Evolutionary conservation across 2,888 invertebrate species (phyloP).

Genomic region (Zonitis immaculata): DNA sequence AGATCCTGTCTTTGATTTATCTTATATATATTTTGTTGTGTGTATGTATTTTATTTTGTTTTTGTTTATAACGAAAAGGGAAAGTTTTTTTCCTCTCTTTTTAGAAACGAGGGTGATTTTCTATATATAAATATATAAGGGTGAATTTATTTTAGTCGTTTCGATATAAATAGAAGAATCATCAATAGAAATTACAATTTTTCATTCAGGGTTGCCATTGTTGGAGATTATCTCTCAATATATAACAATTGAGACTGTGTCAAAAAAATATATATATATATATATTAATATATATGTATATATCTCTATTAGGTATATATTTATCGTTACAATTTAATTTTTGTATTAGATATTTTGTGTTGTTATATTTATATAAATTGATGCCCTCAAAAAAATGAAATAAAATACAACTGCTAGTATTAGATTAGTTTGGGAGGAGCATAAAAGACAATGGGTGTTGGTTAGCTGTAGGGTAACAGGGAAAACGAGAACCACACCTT

Average conservation of each 20-base stretch:
- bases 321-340: too few relatives aligned
- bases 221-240: not conserved
- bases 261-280: not conserved
- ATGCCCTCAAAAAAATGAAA: not conserved
- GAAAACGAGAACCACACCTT: conserved; percentile 40
- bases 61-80: too few relatives aligned
- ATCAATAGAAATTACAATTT: not conserved
- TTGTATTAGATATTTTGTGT: not conserved
- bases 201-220: not conserved
- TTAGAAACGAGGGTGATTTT: not conserved
- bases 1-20: not conserved
- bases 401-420: conserved; percentile 11
- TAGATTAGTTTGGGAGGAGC: conserved; percentile 37
- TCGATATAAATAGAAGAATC: not conserved
- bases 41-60: not conserved
- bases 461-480: conserved; percentile 36
- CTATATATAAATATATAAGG: too few relatives aligned
- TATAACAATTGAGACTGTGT: not conserved
- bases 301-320: too few relatives aligned
- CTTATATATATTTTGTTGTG: too few relatives aligned
- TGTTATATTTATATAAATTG: not conserved
- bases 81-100: too few relatives aligned
- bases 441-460: conserved; percentile 41
- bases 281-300: too few relatives aligned
- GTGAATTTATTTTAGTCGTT: not conserved